A percentile compares a stretch with the other conserved stretches of the same genome.
Conservation (phyloP, 2,797 vertebrate genomes). For the Sebastes minor region DNA sequence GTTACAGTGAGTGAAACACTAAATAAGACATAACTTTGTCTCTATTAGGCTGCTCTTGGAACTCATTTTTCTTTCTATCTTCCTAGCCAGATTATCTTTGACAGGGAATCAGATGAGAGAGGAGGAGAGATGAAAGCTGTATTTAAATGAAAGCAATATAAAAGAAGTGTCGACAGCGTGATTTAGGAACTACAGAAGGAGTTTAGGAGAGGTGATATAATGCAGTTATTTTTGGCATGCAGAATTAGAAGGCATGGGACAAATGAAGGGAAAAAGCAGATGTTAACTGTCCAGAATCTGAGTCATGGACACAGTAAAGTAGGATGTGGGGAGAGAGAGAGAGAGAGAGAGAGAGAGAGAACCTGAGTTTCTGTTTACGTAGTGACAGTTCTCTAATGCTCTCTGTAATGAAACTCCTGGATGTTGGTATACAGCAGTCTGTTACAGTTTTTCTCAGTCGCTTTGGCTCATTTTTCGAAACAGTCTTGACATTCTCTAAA, state of each 20-base stretch:
- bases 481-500: no score
- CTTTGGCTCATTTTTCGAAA: no score
- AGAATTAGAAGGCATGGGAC: not conserved
- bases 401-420: no score
- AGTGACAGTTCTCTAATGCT: no score
- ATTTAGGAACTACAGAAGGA: not conserved
- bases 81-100: no score
- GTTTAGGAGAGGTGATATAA: slow-evolving; percentile 10
- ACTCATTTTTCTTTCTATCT: no score
- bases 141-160: not conserved
- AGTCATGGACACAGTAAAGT: not conserved
- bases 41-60: not conserved
- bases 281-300: not conserved
- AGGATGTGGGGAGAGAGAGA: not conserved
- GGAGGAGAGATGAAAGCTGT: not conserved
- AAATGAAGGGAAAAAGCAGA: not conserved
- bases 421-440: no score
- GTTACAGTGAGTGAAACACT: not conserved
- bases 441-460: no score
- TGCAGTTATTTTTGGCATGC: slow-evolving; percentile 7
- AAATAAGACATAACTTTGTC: not conserved
- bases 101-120: not conserved
- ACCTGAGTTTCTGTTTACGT: no score
- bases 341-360: not conserved
- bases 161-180: not conserved